Percentiles rank a stretch among this genome's conserved stretches.
These are phyloP conservation scores for Danio tinwini DNA, from an alignment of 2,797 vertebrate species.

Conservation along the genomic window DNA sequence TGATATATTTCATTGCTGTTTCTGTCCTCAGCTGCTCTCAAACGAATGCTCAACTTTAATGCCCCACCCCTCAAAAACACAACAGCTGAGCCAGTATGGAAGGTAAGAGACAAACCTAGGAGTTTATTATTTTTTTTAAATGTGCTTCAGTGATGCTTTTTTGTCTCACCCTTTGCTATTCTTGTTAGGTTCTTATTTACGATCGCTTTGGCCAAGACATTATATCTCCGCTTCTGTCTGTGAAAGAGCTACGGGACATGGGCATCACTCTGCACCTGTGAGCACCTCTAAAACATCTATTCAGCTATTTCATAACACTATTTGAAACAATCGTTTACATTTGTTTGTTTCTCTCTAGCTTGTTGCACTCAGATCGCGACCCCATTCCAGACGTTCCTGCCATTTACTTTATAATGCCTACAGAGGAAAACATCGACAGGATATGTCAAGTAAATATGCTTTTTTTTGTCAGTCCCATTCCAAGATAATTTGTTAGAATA, in stretches of 20 bases:
- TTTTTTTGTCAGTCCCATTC: background rate
- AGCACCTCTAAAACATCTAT: slow-evolving; percentile 61
- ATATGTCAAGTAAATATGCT: slow-evolving; percentile 88
- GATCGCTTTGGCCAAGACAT: slow-evolving; percentile 98
- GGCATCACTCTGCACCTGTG: slow-evolving; percentile 97
- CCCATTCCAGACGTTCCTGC: slow-evolving; percentile 97
- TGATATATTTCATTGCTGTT: background rate
- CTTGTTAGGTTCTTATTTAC: slow-evolving; percentile 90
- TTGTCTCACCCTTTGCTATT: background rate
- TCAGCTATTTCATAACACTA: background rate
- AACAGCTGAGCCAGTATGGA: slow-evolving; percentile 94
- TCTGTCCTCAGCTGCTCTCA: slow-evolving; percentile 87
- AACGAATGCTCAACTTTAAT: slow-evolving; percentile 98
- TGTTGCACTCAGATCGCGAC: slow-evolving; percentile 95
- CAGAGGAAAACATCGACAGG: slow-evolving; percentile 96
- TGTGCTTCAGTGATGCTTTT: background rate
- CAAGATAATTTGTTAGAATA: background rate
- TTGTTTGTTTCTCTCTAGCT: slow-evolving; percentile 69
- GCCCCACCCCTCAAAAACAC: slow-evolving; percentile 93
- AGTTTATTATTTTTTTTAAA: background rate
- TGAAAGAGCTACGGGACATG: slow-evolving; percentile 97
- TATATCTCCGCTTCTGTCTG: slow-evolving; percentile 93
- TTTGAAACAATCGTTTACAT: background rate
- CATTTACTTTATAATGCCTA: slow-evolving; percentile 96
- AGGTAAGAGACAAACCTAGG: slow-evolving; percentile 77